Percentiles rank a stretch among this genome's conserved stretches.
Evolutionary conservation across 2,797 vertebrate genomes (phyloP).

Genomic region (Acanthurus tractus): DNA sequence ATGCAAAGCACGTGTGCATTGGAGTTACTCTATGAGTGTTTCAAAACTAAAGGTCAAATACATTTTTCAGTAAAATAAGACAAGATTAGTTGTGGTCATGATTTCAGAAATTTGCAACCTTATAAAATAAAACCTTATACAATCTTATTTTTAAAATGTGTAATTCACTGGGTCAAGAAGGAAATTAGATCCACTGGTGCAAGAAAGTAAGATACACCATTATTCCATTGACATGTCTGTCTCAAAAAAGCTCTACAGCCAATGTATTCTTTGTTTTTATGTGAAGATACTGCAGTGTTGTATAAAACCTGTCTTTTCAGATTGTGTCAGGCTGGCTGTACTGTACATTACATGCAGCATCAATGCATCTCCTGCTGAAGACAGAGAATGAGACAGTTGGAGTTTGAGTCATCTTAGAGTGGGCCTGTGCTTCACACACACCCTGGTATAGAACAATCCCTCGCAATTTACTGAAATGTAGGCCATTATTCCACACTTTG

Average conservation of each 20-base stretch:
- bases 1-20: background rate
- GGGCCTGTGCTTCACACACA: constrained; percentile 6
- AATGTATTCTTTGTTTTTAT: background rate
- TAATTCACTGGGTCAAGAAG: background rate
- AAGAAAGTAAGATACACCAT: constrained; percentile 16
- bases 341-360: constrained; percentile 5
- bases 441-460: background rate
- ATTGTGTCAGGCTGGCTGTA: background rate
- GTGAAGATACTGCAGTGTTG: background rate
- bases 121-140: no score
- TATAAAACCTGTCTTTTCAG: constrained; percentile 1
- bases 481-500: constrained; percentile 25
- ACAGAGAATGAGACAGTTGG: background rate
- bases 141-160: background rate
- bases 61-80: background rate
- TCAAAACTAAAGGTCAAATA: background rate
- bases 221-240: background rate
- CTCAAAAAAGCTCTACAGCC: background rate
- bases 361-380: constrained; percentile 9
- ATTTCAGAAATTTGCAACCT: no score
- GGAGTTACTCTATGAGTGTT: background rate
- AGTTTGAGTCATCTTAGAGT: background rate
- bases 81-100: no score
- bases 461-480: constrained; percentile 38
- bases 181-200: constrained; percentile 31